A percentile compares a stretch with the other conserved stretches of the same genome.
Evolutionary conservation across 1,140 invertebrate genomes (phyloP).

Genomic region (Pogonomyrmex barbatus): DNA sequence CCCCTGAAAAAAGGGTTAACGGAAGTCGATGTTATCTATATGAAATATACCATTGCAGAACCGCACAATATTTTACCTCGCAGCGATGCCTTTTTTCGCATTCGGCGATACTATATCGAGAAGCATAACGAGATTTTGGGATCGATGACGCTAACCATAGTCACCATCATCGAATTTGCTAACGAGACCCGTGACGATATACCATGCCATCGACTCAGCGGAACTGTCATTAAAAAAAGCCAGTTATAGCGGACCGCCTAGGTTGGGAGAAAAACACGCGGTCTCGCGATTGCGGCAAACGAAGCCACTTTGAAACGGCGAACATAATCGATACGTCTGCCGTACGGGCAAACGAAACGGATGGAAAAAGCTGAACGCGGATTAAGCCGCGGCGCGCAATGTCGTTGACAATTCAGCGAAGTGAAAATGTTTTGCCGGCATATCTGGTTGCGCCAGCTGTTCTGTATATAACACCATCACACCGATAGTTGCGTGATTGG

Average conservation of each 20-base stretch:
- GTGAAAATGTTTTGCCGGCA: constrained; percentile 70
- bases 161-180: constrained; percentile 51
- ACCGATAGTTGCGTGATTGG: constrained; percentile 25
- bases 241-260: constrained; percentile 44
- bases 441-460: constrained; percentile 59
- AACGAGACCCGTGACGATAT: constrained; percentile 66
- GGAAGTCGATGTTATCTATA: constrained; percentile 48
- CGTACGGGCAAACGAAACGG: constrained; percentile 56
- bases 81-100: constrained; percentile 25
- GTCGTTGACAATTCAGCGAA: constrained; percentile 60
- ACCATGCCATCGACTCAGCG: constrained; percentile 45
- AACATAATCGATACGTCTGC: constrained; percentile 66
- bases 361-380: constrained; percentile 63
- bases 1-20: constrained; percentile 48
- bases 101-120: background rate
- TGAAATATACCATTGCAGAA: constrained; percentile 50
- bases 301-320: constrained; percentile 62
- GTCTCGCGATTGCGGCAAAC: constrained; percentile 57
- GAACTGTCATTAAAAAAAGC: constrained; percentile 68
- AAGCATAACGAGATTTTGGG: constrained; percentile 68
- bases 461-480: constrained; percentile 24
- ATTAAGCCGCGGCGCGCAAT: constrained; percentile 58
- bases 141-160: constrained; percentile 58
- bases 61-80: constrained; percentile 63
- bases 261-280: constrained; percentile 51